Evolutionary conservation across 2,113 vertebrate genomes (phyloP), one percentile per base, ranked within the genome.

Genomic region (Deroptyus accipitrinus): DNA sequence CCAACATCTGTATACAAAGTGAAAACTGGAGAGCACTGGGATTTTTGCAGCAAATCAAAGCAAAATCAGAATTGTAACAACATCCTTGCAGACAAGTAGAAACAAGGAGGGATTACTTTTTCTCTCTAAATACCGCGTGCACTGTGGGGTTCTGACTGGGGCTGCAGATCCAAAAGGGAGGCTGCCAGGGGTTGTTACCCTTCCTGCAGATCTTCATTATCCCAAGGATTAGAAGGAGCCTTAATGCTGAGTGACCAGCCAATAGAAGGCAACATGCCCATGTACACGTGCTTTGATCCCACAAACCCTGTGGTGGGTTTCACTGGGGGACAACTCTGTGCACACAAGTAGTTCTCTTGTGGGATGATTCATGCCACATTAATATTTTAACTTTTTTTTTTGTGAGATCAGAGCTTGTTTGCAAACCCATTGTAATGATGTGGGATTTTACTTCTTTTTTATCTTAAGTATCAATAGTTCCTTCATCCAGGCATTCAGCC

Each of bases 261-360:
- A 87, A 94, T 42, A 96, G 96, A 96, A 95, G 96, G 96, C 95
- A 96, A 96, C 92, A 62, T 93, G 94, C 74, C 57, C 94, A 85
- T 78, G 72, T 68, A 30, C 66, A 73, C 64, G 0, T n/a, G 55
- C 87, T 88, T 86, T 86, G 85, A 74, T 83, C 64, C 55, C 80
- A 37, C 75, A 88, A 80, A 80, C 27, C 17, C 42, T 33, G 13
- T 30, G 11, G 15, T 35, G 68, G 12, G 23, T 77, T 80, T 77
- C 22, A 3, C 0, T 64, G 63, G 57, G 79, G 78, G 57, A 73
- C 59, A 49, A 0, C 31, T 73, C 19, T 9, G 0, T 15, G 18
- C 33, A 27, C 61, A 14, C 49, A 17, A 13, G 2, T n/a, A 22
- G 14, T 31, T 86, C 27, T 88, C 61, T 48, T 48, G 55, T 11